Evolutionary conservation across 2,888 invertebrate genomes (phyloP).

Genomic region (Torymus aiolomorphi): DNA sequence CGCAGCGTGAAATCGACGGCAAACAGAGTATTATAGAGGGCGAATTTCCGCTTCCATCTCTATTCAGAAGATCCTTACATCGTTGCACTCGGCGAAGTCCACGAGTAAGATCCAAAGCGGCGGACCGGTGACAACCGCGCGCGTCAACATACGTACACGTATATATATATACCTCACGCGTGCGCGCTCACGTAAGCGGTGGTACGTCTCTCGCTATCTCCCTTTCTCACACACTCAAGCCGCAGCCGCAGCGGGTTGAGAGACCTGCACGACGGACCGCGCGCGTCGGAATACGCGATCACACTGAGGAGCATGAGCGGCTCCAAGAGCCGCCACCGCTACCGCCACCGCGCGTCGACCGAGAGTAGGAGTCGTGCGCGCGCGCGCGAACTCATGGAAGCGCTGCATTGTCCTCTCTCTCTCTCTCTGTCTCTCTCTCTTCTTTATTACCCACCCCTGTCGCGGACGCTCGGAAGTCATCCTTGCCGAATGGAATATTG

Average conservation of each 20-base stretch:
- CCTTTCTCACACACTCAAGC: neutral
- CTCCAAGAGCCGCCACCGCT: neutral
- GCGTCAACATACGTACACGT: neutral
- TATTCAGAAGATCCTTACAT: constrained; percentile 7
- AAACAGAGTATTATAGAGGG: too few relatives aligned
- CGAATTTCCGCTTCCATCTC: too few relatives aligned
- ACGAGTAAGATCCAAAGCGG: neutral
- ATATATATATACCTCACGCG: constrained; percentile 6
- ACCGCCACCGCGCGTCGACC: neutral
- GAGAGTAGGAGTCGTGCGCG: constrained; percentile 2
- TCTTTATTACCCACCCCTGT: neutral
- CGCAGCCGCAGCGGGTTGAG: neutral
- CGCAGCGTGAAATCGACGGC: too few relatives aligned
- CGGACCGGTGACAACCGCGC: neutral
- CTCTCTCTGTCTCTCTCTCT: neutral
- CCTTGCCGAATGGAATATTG: too few relatives aligned
- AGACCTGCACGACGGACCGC: constrained; percentile 25
- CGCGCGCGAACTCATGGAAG: too few relatives aligned
- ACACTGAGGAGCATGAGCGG: constrained; percentile 43
- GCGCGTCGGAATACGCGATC: constrained; percentile 53
- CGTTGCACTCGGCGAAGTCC: constrained; percentile 2
- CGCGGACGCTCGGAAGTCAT: constrained; percentile 18
- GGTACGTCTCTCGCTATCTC: neutral
- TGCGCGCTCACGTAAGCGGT: too few relatives aligned
- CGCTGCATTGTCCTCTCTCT: too few relatives aligned